Evolutionary conservation across 1,140 invertebrate genomes (phyloP).

Genomic region (Thalassaphorura encarpata): DNA sequence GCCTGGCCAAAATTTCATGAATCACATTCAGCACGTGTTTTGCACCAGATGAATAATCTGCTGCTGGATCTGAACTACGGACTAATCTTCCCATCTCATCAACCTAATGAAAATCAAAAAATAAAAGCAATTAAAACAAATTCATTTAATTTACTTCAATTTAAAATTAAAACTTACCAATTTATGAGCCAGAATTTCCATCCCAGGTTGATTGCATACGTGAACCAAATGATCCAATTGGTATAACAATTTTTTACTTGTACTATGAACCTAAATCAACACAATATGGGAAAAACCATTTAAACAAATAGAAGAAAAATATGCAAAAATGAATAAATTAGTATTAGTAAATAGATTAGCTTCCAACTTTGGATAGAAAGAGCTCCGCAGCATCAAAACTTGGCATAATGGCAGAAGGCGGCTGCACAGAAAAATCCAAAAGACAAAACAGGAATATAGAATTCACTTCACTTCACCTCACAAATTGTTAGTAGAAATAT

Average conservation of each 20-base stretch:
- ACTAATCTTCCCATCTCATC: slow-evolving; percentile 41
- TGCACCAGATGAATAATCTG: slow-evolving; percentile 89
- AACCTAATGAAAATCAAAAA: slow-evolving; percentile 2
- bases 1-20: slow-evolving; percentile 88
- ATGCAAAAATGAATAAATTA: slow-evolving; percentile 1
- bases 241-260: slow-evolving; percentile 91
- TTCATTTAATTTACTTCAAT: slow-evolving; percentile 26
- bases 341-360: slow-evolving; percentile 3
- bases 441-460: slow-evolving; percentile 3
- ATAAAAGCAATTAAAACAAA: slow-evolving; percentile 30
- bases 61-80: slow-evolving; percentile 66
- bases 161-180: slow-evolving; percentile 46
- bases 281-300: slow-evolving; percentile 8
- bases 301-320: slow-evolving; percentile 1
- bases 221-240: slow-evolving; percentile 91
- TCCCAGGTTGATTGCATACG: slow-evolving; percentile 81
- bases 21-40: slow-evolving; percentile 81
- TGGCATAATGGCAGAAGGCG: slow-evolving; percentile 9
- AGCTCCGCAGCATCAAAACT: slow-evolving; percentile 23
- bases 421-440: slow-evolving; percentile 13
- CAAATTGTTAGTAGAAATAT: background rate
- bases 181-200: slow-evolving; percentile 54
- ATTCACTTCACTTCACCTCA: background rate
- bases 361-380: slow-evolving; percentile 25
- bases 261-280: slow-evolving; percentile 70